phyloP scores from a whole-genome alignment of 2,113 vertebrate species.

The Colistium nudipinnis region DNA sequence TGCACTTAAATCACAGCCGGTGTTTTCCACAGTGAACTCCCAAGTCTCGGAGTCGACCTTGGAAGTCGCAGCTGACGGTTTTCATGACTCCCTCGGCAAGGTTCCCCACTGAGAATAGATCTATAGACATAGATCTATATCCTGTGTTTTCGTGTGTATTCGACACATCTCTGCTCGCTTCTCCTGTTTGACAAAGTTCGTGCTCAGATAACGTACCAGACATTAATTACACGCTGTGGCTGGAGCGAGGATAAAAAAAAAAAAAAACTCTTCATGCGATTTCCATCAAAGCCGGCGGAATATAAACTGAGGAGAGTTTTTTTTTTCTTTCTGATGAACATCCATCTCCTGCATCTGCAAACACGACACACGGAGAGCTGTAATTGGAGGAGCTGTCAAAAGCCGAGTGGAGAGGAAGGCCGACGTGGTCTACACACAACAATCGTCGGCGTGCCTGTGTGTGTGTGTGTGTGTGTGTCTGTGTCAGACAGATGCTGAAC shows the following conservation, averaged over 20 bases:
- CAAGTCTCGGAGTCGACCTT: too few relatives aligned
- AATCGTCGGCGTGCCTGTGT: constrained; percentile 33
- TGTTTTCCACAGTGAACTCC: too few relatives aligned
- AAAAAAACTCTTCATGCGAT: constrained; percentile 25
- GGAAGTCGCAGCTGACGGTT: too few relatives aligned
- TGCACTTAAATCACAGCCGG: too few relatives aligned
- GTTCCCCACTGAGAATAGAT: too few relatives aligned
- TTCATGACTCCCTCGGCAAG: too few relatives aligned
- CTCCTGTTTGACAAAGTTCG: not conserved
- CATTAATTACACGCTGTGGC: constrained; percentile 12
- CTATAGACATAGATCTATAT: too few relatives aligned
- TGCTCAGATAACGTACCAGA: constrained; percentile 5
- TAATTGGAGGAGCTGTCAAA: constrained; percentile 66
- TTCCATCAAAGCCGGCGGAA: not conserved
- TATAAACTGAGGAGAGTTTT: not conserved
- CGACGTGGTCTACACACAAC: constrained; percentile 54
- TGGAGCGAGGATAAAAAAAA: too few relatives aligned
- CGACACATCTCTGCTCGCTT: not conserved
- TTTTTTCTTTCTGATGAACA: constrained; percentile 35
- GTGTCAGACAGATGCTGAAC: constrained; percentile 42
- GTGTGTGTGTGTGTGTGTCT: constrained; percentile 32
- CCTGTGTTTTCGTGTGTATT: too few relatives aligned
- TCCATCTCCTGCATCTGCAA: constrained; percentile 41
- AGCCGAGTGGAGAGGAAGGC: constrained; percentile 23
- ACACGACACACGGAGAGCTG: constrained; percentile 36